Evolutionary conservation across 1,140 invertebrate genomes (phyloP).

Genomic region (Drosophila sproati): DNA sequence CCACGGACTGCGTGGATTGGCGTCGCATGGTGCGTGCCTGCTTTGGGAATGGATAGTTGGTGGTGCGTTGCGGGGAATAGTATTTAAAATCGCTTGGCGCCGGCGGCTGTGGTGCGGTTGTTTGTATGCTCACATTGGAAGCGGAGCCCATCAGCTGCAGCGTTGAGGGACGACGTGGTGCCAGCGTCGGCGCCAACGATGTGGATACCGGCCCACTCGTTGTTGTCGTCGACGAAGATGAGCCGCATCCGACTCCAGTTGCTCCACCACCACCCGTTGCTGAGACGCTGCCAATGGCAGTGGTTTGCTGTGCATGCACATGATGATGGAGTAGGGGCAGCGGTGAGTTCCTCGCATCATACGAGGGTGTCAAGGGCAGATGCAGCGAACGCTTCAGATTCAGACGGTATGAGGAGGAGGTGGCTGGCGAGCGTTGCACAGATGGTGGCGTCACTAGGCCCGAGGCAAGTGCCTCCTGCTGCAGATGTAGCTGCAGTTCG

Average conservation of each 20-base stretch:
- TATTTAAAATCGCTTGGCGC: conserved; percentile 82
- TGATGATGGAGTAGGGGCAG: conserved; percentile 79
- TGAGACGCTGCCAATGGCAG: conserved; percentile 68
- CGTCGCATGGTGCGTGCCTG: conserved; percentile 74
- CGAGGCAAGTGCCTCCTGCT: conserved; percentile 49
- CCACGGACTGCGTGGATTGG: conserved; percentile 80
- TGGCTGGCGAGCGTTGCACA: conserved; percentile 71
- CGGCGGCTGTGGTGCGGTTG: conserved; percentile 68
- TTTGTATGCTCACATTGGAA: conserved; percentile 70
- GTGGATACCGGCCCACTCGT: conserved; percentile 56
- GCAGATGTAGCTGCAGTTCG: conserved; percentile 54
- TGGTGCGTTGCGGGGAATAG: conserved; percentile 79
- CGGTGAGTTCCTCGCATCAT: conserved; percentile 79
- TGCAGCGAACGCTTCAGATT: conserved; percentile 80
- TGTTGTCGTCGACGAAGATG: conserved; percentile 63
- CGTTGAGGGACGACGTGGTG: conserved; percentile 74
- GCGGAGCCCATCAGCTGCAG: conserved; percentile 71
- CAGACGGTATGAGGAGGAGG: conserved; percentile 76
- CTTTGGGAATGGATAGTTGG: conserved; percentile 81
- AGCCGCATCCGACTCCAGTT: conserved; percentile 30
- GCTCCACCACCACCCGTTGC: conserved; percentile 33
- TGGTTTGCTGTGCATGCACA: conserved; percentile 67
- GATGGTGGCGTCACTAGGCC: conserved; percentile 64
- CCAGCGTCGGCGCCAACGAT: conserved; percentile 61
- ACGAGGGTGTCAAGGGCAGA: conserved; percentile 79